phyloP scores from a whole-genome alignment of 2,888 invertebrate species.

The Erannis defoliaria region DNA sequence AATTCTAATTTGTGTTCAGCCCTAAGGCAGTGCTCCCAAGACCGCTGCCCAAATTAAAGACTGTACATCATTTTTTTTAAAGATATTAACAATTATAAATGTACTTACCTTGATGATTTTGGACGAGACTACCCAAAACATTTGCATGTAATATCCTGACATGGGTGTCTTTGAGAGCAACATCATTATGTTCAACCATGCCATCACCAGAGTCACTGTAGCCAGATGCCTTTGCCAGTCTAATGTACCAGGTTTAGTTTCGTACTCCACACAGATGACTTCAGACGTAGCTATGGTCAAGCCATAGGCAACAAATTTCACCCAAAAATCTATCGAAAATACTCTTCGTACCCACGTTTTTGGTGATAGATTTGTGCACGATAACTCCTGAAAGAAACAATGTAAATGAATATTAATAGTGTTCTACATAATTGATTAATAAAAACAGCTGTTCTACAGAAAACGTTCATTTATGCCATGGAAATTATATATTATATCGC shows the following conservation, averaged over 20 bases:
- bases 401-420: neutral
- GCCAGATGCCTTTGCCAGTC: slow-evolving; percentile 22
- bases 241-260: neutral
- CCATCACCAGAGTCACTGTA: slow-evolving; percentile 36
- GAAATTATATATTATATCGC: too few relatives aligned
- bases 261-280: neutral
- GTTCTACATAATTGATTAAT: neutral
- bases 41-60: too few relatives aligned
- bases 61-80: too few relatives aligned
- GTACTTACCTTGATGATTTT: slow-evolving; percentile 81
- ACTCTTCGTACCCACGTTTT: slow-evolving; percentile 59
- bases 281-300: slow-evolving; percentile 1
- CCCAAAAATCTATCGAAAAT: slow-evolving; percentile 6
- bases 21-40: too few relatives aligned
- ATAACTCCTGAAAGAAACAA: slow-evolving; percentile 64
- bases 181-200: slow-evolving; percentile 86
- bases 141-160: slow-evolving; percentile 85
- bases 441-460: too few relatives aligned
- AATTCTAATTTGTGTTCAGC: too few relatives aligned
- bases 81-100: slow-evolving; percentile 11
- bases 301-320: slow-evolving; percentile 7
- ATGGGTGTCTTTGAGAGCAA: slow-evolving; percentile 83
- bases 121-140: slow-evolving; percentile 85
- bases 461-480: too few relatives aligned
- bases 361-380: slow-evolving; percentile 81